Percentiles rank a stretch among this genome's conserved stretches.
Evolutionary conservation across 1,140 invertebrate species (phyloP).

Genomic region (Drosophila nigromelanica): DNA sequence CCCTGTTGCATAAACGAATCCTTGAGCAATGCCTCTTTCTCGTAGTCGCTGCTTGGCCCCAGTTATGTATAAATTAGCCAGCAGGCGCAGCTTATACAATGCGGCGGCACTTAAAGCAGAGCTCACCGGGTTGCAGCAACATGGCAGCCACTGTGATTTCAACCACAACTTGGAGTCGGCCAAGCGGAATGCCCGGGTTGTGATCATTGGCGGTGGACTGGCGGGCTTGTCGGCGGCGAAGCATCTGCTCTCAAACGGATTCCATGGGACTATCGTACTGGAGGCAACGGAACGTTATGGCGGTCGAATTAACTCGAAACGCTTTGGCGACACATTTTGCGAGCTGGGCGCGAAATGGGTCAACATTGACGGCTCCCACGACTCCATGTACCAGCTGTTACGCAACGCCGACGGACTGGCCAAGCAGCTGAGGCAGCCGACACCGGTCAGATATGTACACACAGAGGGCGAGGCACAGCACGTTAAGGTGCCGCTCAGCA

Average conservation of each 20-base stretch:
- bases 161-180: constrained; percentile 54
- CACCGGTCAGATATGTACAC: constrained; percentile 44
- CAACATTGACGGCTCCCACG: constrained; percentile 64
- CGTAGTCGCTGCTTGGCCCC: neutral
- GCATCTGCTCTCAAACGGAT: constrained; percentile 88
- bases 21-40: neutral
- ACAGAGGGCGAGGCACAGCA: constrained; percentile 17
- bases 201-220: constrained; percentile 91
- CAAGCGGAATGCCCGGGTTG: constrained; percentile 85
- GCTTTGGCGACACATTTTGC: constrained; percentile 89
- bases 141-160: constrained; percentile 10
- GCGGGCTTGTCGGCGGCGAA: constrained; percentile 90
- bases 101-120: constrained; percentile 62
- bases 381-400: constrained; percentile 73
- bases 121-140: constrained; percentile 31
- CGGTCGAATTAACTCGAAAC: constrained; percentile 90
- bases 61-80: constrained; percentile 58
- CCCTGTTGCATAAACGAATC: neutral
- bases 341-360: constrained; percentile 88
- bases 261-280: constrained; percentile 88
- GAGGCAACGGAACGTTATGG: constrained; percentile 91
- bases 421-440: constrained; percentile 61
- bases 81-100: constrained; percentile 69
- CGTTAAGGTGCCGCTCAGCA: constrained; percentile 37
- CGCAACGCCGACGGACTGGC: constrained; percentile 59